phyloP scores from a whole-genome alignment of 2,888 invertebrate genomes.

The Ochlodes sylvanus region DNA sequence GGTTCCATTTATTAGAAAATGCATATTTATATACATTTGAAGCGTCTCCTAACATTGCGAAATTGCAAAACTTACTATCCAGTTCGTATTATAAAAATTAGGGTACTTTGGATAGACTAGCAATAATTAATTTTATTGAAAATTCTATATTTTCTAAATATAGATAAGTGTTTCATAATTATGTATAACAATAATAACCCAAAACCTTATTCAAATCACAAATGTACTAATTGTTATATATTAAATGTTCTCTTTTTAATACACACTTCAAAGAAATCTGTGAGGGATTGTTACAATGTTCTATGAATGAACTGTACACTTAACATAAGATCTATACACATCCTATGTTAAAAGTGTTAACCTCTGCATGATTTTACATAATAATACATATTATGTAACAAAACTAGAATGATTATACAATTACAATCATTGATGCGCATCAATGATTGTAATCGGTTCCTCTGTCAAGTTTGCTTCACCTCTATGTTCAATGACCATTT shows the following conservation, averaged over 20 bases:
- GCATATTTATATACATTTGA: not conserved
- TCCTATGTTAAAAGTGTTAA: not conserved
- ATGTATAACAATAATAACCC: too few relatives aligned
- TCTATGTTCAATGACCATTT: conserved; percentile 27
- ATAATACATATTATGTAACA: not conserved
- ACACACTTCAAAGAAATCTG: too few relatives aligned
- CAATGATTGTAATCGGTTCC: conserved; percentile 28
- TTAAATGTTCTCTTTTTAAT: too few relatives aligned
- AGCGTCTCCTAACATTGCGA: not conserved
- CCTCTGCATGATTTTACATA: not conserved
- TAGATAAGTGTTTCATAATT: not conserved
- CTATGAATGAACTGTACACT: not conserved
- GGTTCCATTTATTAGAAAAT: conserved; percentile 3
- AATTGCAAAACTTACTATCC: not conserved
- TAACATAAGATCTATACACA: not conserved
- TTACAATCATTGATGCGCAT: too few relatives aligned
- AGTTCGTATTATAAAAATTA: conserved; percentile 7
- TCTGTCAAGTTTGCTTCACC: conserved; percentile 10
- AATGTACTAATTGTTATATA: too few relatives aligned
- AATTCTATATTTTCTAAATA: not conserved
- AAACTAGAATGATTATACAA: not conserved
- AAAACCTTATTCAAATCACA: too few relatives aligned
- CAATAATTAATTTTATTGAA: not conserved
- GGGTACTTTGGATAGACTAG: conserved; percentile 31
- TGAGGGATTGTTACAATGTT: too few relatives aligned